Evolutionary conservation across 1,140 invertebrate species (phyloP).

Genomic region (Panonychus citri): DNA sequence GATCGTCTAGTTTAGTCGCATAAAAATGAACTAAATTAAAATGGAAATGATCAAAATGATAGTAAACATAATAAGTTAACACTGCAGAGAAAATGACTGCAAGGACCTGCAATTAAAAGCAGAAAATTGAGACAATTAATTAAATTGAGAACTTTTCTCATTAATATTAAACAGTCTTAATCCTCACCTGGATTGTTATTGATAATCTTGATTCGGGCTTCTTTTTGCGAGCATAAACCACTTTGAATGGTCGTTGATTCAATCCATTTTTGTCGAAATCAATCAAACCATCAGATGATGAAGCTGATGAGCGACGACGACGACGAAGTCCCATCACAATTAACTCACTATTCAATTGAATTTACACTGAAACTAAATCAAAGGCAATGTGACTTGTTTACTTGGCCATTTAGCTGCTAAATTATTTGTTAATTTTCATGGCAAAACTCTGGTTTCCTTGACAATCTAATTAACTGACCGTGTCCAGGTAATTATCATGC

Average conservation of each 20-base stretch:
- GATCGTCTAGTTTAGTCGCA: constrained; percentile 27
- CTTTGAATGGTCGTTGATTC: background rate
- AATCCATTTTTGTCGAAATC: background rate
- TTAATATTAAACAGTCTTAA: background rate
- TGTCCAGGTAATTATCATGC: too few species aligned
- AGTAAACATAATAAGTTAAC: constrained; percentile 26
- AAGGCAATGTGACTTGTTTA: too few species aligned
- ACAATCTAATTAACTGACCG: too few species aligned
- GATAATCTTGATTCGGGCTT: background rate
- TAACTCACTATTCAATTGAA: too few species aligned
- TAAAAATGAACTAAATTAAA: constrained; percentile 28
- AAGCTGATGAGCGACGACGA: background rate
- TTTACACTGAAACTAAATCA: too few species aligned
- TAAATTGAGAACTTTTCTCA: background rate
- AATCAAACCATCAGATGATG: background rate
- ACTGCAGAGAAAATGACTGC: constrained; percentile 16
- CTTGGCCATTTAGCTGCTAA: too few species aligned
- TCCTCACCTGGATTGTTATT: background rate
- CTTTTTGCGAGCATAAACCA: background rate
- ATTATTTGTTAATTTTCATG: too few species aligned
- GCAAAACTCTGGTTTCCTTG: too few species aligned
- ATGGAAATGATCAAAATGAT: constrained; percentile 30
- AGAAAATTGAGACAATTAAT: background rate
- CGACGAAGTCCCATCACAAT: background rate
- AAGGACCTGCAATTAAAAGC: constrained; percentile 15